A percentile compares a stretch with the other conserved stretches of the same genome.
These are phyloP conservation scores for Rallus crepitans DNA, from an alignment of 2,797 vertebrate genomes.

Conservation along the genomic window DNA sequence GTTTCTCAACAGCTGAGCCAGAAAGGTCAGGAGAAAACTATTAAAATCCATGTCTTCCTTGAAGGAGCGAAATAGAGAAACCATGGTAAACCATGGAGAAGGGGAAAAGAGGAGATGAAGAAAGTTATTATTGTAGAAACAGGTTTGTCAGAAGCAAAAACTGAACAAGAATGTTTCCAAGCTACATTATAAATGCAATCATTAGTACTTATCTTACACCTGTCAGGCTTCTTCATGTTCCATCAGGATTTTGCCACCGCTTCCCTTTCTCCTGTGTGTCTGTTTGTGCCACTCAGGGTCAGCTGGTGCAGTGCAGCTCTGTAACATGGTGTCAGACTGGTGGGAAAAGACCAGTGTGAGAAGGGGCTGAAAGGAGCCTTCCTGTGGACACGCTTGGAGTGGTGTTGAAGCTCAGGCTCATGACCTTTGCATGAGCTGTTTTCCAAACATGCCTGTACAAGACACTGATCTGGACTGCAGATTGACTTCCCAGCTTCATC, in stretches of 20 bases:
- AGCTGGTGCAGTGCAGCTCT: background rate
- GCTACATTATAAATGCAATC: background rate
- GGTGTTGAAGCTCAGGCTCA: background rate
- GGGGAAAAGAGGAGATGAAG: background rate
- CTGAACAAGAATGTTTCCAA: background rate
- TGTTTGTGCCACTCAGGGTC: too few species aligned
- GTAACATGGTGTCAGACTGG: background rate
- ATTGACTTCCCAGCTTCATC: background rate
- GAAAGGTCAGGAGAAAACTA: constrained; percentile 24
- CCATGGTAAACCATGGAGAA: background rate
- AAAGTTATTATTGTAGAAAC: background rate
- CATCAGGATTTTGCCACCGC: background rate
- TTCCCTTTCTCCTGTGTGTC: background rate
- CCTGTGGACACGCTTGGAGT: background rate
- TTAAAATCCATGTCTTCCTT: background rate
- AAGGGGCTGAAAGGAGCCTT: background rate
- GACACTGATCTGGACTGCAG: too few species aligned
- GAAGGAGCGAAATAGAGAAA: background rate
- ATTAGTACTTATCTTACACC: background rate
- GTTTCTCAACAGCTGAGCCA: background rate
- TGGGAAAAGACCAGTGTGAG: background rate
- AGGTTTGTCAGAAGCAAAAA: background rate
- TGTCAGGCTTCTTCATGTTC: background rate
- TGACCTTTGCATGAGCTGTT: background rate
- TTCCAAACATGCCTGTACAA: background rate